Evolutionary conservation across 2,797 vertebrate species (phyloP), one percentile per base, ranked within the genome.

Genomic region (Anomalospiza imberbis): DNA sequence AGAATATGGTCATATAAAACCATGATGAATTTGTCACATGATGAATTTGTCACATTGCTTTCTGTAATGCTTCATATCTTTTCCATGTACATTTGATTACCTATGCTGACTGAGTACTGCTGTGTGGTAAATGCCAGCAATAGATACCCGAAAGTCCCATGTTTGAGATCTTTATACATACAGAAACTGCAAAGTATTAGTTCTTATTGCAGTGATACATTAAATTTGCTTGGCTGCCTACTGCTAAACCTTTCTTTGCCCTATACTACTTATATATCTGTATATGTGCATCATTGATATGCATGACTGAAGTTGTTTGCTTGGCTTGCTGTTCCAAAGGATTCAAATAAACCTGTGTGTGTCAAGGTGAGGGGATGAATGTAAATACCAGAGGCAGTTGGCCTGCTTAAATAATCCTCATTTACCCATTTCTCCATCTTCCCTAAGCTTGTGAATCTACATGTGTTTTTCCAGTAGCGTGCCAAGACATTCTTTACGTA

Each of bases 321-420:
- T 93, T 75, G 45, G n/a, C 60, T 91, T 68, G 42, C 71, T 73
- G 4, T 92, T 89, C 58, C 76, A 91, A n/a, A 94, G 38, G 61
- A 91, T 80, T 73, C 65, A 82, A 93, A 88, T 87, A 86, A 95
- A 82, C 45, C 57, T 40, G 2, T 42, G 31, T 57, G 47, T 88
- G 36, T 79, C 86, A 71, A 92, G 84, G 84, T 92, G 74, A 83
- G 68, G 31, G 57, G 42, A 45, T 68, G 50, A 82, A 60, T 81
- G 31, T 76, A 75, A 88, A 88, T 70, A 63, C 70, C 44, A 67
- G 70, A 90, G 36, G 42, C 48, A 31, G 29, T 20, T 70, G 38
- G 42, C 36, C 74, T 90, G 13, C 36, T 79, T 61, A 32, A 60
- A 42, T 76, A 85, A 72, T 82, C n/a, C 50, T 75, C 32, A 25